Evolutionary conservation across 1,140 invertebrate genomes (phyloP), one percentile per base, ranked within the genome.

Genomic region (Acromyrmex charruanus): DNA sequence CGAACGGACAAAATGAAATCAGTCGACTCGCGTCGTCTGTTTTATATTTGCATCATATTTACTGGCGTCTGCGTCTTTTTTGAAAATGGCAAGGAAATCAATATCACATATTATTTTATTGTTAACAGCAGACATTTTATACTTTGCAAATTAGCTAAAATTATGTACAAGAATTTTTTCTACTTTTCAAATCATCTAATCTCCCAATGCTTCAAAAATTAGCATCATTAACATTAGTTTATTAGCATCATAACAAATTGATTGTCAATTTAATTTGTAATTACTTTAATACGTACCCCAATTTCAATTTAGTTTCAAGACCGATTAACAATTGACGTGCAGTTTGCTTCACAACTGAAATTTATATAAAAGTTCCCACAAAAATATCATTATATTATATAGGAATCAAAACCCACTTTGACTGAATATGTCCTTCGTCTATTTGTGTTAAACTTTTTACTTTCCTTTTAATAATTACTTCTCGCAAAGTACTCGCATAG

Each of bases 41-140:
- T 84, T 84, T 74, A 84, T 75, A 84, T 75, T 75, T 84, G 39
- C 69, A 18, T 74, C 59, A 74, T 25, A 31, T 61, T 39, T 44
- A 35, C 25, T 31, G 68, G 25, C 39, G n/a, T 14, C 25, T 3
- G 39, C 9, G 18, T 82, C 39, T 61, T n/a, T 39, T 44, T 7
- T 31, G n/a, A 58, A 75, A 71, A 61, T 74, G 25, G 39, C 39
- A 28, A 49, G n/a, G 9, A 74, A 35, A 61, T 51, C 39, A 28
- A 31, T 35, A 21, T 18, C 31, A 10, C n/a, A 35, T 79, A 14
- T 80, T 35, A 25, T 51, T 10, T 58, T 3, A 59, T 49, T 21
- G 25, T 28, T 74, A 61, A 7, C 77, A 31, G 14, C 16, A 28
- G 4, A 77, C 10, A 31, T 55, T 6, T 3, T 5, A 2, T 2